Evolutionary conservation across 1,140 invertebrate species (phyloP).

Genomic region (Homarus americanus): DNA sequence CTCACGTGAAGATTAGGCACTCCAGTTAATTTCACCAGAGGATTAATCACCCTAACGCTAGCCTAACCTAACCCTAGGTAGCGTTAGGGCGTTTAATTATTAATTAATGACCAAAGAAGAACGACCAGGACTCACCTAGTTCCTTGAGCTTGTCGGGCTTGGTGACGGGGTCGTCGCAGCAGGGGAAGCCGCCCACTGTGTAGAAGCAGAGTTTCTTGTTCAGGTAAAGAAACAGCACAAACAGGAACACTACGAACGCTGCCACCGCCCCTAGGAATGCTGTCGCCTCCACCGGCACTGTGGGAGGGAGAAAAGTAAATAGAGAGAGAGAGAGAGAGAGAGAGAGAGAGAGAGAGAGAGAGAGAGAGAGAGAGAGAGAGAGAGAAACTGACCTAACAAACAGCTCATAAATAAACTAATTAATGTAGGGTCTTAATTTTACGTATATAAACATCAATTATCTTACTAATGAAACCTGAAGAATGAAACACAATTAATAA

Average conservation of each 20-base stretch:
- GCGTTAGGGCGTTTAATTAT: no score
- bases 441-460: background rate
- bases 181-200: constrained; percentile 81
- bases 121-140: constrained; percentile 75
- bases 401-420: background rate
- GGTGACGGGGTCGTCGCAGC: constrained; percentile 80
- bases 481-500: no score
- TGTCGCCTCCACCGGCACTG: constrained; percentile 87
- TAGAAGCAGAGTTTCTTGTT: constrained; percentile 87
- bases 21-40: no score
- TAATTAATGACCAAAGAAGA: no score
- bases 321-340: background rate
- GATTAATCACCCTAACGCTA: no score
- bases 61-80: no score
- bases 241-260: constrained; percentile 85
- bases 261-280: constrained; percentile 88
- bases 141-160: constrained; percentile 75
- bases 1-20: no score
- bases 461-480: no score
- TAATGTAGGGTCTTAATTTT: background rate
- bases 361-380: background rate
- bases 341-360: constrained; percentile 18
- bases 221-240: constrained; percentile 89
- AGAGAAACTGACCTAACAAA: background rate
- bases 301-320: background rate